phyloP scores from a whole-genome alignment of 2,888 invertebrate genomes.

The Pammene fasciana region DNA sequence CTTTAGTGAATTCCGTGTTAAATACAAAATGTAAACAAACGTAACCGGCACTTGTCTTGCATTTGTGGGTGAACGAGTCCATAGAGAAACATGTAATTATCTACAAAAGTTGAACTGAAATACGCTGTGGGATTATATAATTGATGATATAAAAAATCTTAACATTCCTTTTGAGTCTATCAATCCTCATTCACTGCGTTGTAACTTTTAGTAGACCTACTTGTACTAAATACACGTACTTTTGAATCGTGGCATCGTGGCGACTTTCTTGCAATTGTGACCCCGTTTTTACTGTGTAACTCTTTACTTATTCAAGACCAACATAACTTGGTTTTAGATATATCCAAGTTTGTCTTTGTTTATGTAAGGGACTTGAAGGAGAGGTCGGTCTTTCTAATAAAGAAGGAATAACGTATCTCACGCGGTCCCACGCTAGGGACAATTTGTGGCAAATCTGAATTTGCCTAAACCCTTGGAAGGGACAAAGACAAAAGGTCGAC shows the following conservation, averaged over 20 bases:
- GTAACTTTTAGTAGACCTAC: too few species aligned
- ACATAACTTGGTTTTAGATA: slow-evolving; percentile 66
- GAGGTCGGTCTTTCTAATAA: slow-evolving; percentile 55
- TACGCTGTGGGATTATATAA: too few species aligned
- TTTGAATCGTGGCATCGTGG: slow-evolving; percentile 54
- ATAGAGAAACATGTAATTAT: too few species aligned
- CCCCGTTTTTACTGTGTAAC: slow-evolving; percentile 53
- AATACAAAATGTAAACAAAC: too few species aligned
- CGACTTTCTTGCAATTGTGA: too few species aligned
- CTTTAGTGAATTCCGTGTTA: too few species aligned
- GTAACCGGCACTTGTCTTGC: too few species aligned
- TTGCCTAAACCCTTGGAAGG: slow-evolving; percentile 68
- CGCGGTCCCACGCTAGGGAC: slow-evolving; percentile 59
- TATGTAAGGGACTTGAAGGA: slow-evolving; percentile 53
- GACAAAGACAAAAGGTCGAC: slow-evolving; percentile 75
- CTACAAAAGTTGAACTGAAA: too few species aligned
- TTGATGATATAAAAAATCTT: too few species aligned
- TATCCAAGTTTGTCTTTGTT: slow-evolving; percentile 63
- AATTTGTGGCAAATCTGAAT: slow-evolving; percentile 74
- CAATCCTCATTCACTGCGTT: too few species aligned
- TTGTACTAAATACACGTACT: slow-evolving; percentile 50
- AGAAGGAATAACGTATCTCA: slow-evolving; percentile 55
- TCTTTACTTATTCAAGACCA: slow-evolving; percentile 63
- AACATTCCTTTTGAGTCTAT: too few species aligned
- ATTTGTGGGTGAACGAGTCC: too few species aligned